A percentile compares a stretch with the other conserved stretches of the same genome.
Conservation (phyloP, 1,140 invertebrate genomes). For the Dolichoris vasculosae region DNA sequence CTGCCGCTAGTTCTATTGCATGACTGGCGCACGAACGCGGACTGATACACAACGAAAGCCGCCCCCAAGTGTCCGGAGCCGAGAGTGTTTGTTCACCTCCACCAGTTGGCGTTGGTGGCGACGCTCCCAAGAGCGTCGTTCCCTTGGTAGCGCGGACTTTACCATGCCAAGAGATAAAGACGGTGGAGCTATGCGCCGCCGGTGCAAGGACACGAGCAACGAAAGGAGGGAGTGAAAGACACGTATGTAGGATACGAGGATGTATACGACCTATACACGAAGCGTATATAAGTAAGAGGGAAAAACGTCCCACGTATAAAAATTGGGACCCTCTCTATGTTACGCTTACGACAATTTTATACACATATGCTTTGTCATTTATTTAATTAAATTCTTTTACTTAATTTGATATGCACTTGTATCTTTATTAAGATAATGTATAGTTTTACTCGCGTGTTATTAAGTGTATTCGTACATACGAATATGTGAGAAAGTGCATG, state of each 20-base stretch:
- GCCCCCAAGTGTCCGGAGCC: not conserved
- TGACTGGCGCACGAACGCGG: slow-evolving; percentile 30
- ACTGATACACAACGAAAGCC: slow-evolving; percentile 15
- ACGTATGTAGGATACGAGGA: not conserved
- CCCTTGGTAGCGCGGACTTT: not conserved
- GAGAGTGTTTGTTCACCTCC: not conserved
- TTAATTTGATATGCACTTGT: not conserved
- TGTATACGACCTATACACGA: not conserved
- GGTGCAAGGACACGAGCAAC: not conserved
- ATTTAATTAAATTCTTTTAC: not conserved
- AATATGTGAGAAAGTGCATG: not conserved
- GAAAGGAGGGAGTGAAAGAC: not conserved
- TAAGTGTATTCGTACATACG: not conserved
- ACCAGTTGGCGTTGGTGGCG: slow-evolving; percentile 21
- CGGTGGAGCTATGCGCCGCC: not conserved
- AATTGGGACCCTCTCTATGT: not conserved
- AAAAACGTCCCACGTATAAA: not conserved
- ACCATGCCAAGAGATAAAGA: not conserved
- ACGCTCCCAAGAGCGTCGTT: not conserved
- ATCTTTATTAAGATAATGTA: not conserved
- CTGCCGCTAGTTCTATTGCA: not conserved
- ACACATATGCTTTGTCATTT: not conserved
- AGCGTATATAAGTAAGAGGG: not conserved
- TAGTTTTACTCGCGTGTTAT: not conserved
- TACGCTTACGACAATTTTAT: not conserved